Evolutionary conservation across 30 jellyfish, hydroid and myxozoan genomes (phyloP), one percentile per base, ranked within the genome.

Genomic region (Cassiopea andromeda): DNA sequence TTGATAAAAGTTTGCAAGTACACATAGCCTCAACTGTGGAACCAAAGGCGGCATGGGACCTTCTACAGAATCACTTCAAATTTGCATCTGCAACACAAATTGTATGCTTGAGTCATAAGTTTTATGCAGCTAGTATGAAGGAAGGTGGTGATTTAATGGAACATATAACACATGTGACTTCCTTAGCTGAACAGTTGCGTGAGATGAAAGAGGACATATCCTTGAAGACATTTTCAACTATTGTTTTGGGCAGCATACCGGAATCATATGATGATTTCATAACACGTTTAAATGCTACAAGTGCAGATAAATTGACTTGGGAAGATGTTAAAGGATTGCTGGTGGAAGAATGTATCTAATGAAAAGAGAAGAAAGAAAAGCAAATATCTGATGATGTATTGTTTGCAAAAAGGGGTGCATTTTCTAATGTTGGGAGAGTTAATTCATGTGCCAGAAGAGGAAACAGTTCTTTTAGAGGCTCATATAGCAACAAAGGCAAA

Each of bases 11-110:
- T 76, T 78, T 76, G 85, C 90, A 76, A 78, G 94, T 87, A 66
- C 94, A 87, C 48, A 66, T 75, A 59, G 77, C 90, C 85, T 69
- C 69, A 1, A 87, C 94, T 59, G 69, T 69, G 48, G 68, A 70
- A 79, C 94, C 94, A 59, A 76, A 87, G 85, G 94, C 77, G 60
- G 94, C 84, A 79, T 87, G 90, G 91, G 85, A 87, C 45, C 77
- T 61, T 76, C 77, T 78, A 60, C 77, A 77, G 71, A 77, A 87
- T 13, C 89, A 47, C 47, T 87, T 87, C 77, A 90, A 87, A 77
- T 69, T 76, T 48, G 90, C 44, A 66, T 76, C 85, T 44, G 69
- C 64, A 16, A 78, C 94, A 47, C 89, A 87, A 77, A 87, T 76
- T 45, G 80, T 87, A 54, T 73, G 84, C 45, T 68, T 87, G 76